phyloP scores from a whole-genome alignment of 2,797 vertebrate species.

The Chromobotia macracanthus region DNA sequence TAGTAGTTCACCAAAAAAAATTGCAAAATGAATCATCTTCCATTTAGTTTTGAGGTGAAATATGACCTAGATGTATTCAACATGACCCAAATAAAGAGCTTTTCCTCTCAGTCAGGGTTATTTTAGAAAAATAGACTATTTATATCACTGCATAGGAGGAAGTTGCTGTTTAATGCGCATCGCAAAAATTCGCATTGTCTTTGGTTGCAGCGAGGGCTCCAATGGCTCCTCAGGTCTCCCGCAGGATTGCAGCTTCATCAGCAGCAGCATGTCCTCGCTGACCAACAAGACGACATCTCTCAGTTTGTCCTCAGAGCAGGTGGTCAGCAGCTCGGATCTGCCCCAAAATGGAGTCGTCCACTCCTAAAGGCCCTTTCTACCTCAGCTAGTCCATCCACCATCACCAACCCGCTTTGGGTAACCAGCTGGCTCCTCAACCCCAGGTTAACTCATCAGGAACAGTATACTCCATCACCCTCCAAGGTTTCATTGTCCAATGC shows the following conservation, averaged over 20 bases:
- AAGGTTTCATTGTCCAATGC: neutral
- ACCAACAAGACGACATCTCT: slow-evolving; percentile 80
- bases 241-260: slow-evolving; percentile 68
- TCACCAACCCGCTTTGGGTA: neutral
- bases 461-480: slow-evolving; percentile 8
- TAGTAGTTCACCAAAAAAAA: no score
- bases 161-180: neutral
- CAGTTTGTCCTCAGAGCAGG: slow-evolving; percentile 78
- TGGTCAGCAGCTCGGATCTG: slow-evolving; percentile 74
- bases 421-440: neutral
- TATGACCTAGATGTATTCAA: neutral
- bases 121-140: neutral
- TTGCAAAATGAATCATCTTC: no score
- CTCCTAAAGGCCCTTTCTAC: slow-evolving; percentile 45
- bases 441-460: neutral
- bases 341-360: slow-evolving; percentile 74
- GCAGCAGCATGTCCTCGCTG: slow-evolving; percentile 74
- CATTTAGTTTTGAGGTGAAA: no score
- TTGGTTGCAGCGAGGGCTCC: slow-evolving; percentile 75
- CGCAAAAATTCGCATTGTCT: neutral
- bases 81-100: neutral
- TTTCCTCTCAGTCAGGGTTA: no score
- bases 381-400: slow-evolving; percentile 16
- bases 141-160: neutral
- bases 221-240: slow-evolving; percentile 79